phyloP scores from a whole-genome alignment of 2,113 vertebrate species.

The Gymnocephalus cernua region DNA sequence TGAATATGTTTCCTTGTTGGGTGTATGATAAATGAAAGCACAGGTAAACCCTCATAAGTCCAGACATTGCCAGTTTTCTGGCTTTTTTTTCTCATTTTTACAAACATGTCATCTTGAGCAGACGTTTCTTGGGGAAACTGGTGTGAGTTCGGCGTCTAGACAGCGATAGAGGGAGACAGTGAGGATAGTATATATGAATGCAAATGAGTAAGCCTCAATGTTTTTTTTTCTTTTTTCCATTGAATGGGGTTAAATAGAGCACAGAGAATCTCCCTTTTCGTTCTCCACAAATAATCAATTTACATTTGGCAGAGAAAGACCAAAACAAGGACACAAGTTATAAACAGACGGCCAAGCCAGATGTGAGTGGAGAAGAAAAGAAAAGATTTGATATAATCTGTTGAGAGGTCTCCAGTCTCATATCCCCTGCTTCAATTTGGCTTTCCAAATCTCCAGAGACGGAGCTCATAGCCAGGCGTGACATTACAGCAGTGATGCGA shows the following conservation, averaged over 20 bases:
- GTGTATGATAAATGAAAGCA: not conserved
- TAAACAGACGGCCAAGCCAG: slow-evolving; percentile 8
- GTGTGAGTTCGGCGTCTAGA: slow-evolving; percentile 8
- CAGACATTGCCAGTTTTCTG: not conserved
- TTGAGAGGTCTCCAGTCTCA: slow-evolving; percentile 33
- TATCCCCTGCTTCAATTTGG: slow-evolving; percentile 25
- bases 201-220: slow-evolving; percentile 30
- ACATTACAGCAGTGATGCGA: slow-evolving; percentile 20
- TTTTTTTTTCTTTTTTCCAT: slow-evolving; percentile 3
- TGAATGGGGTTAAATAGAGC: not conserved
- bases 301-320: not conserved
- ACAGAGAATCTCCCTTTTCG: slow-evolving; percentile 4
- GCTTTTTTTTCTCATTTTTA: too few species aligned
- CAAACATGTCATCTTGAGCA: not conserved
- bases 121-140: not conserved
- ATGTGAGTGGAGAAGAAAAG: slow-evolving; percentile 32
- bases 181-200: slow-evolving; percentile 10
- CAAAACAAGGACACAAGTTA: slow-evolving; percentile 24
- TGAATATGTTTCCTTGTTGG: not conserved
- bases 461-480: not conserved
- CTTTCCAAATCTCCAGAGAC: slow-evolving; percentile 35
- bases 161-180: not conserved
- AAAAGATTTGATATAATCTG: slow-evolving; percentile 55
- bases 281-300: not conserved
- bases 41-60: not conserved